A percentile compares a stretch with the other conserved stretches of the same genome.
Conservation (phyloP, 2,888 invertebrate species). For the Psococerastis gibbosa region DNA sequence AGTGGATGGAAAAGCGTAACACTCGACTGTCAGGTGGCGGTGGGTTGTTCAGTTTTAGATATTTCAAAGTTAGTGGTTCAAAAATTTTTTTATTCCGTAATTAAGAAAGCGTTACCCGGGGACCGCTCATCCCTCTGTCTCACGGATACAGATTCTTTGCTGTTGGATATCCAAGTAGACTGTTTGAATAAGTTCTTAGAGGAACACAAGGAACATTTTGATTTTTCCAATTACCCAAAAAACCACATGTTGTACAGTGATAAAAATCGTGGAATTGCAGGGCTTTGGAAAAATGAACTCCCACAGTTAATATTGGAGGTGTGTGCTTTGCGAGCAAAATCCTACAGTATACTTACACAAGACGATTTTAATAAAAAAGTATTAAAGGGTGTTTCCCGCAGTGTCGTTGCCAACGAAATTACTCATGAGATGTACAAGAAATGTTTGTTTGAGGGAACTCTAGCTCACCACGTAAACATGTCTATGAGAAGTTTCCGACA, state of each 20-base stretch:
- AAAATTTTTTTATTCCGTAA: not conserved
- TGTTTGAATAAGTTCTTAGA: conserved; percentile 13
- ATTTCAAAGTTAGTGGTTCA: not conserved
- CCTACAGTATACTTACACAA: not conserved
- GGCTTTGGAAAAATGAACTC: conserved; percentile 19
- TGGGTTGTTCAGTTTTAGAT: not conserved
- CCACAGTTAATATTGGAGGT: conserved; percentile 15
- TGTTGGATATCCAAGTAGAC: conserved; percentile 13
- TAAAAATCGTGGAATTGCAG: conserved; percentile 17
- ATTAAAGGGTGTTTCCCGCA: not conserved
- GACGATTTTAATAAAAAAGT: not conserved
- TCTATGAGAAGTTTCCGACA: not conserved
- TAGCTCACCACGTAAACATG: not conserved
- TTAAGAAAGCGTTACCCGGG: not conserved
- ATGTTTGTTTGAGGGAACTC: conserved; percentile 6
- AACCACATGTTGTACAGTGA: conserved; percentile 10
- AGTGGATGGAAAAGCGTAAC: not conserved
- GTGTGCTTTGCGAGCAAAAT: conserved; percentile 15
- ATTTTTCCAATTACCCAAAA: conserved; percentile 14
- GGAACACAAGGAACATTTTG: conserved; percentile 11
- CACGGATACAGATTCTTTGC: conserved; percentile 20
- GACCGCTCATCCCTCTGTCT: conserved; percentile 15
- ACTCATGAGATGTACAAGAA: conserved; percentile 8
- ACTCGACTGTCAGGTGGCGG: not conserved
- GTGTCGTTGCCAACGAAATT: not conserved